phyloP scores from a whole-genome alignment of 2,888 invertebrate species.

The Mesorhabditis spiculigera region DNA sequence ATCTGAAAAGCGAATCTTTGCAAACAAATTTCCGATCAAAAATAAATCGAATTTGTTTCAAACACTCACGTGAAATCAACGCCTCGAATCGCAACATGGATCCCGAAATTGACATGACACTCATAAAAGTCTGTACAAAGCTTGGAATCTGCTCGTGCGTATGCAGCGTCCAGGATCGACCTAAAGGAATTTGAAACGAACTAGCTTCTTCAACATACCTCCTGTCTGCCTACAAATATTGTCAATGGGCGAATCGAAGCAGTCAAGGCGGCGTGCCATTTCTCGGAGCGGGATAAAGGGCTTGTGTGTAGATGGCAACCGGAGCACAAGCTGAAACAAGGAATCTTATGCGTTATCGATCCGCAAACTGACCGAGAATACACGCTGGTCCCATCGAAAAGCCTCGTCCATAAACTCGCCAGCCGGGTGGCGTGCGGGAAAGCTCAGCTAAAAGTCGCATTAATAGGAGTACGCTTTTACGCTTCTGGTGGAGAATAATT shows the following conservation, averaged over 20 bases:
- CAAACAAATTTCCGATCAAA: too few relatives aligned
- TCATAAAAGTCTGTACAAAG: conserved; percentile 91
- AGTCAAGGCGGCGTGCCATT: background rate
- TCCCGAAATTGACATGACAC: conserved; percentile 86
- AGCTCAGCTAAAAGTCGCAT: conserved; percentile 14
- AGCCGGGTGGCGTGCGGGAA: conserved; percentile 68
- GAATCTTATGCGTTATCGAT: background rate
- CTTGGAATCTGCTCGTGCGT: conserved; percentile 91
- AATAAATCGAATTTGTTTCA: background rate
- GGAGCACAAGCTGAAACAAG: background rate
- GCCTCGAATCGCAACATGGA: conserved; percentile 96
- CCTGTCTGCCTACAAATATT: conserved; percentile 18
- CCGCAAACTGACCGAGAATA: conserved; percentile 74
- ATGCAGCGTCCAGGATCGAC: conserved; percentile 89
- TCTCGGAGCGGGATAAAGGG: background rate
- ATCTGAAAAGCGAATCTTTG: background rate
- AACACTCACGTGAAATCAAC: background rate
- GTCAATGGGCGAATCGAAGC: conserved; percentile 12
- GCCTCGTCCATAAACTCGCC: conserved; percentile 94
- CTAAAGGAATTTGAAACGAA: conserved; percentile 60
- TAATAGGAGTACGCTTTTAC: too few relatives aligned
- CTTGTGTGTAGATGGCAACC: background rate
- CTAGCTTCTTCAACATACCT: conserved; percentile 10
- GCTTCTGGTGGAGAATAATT: too few relatives aligned
- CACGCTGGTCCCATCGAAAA: conserved; percentile 98